A percentile compares a stretch with the other conserved stretches of the same genome.
Conservation (phyloP, 2,113 vertebrate species). For the Phyllopteryx taeniolatus region DNA sequence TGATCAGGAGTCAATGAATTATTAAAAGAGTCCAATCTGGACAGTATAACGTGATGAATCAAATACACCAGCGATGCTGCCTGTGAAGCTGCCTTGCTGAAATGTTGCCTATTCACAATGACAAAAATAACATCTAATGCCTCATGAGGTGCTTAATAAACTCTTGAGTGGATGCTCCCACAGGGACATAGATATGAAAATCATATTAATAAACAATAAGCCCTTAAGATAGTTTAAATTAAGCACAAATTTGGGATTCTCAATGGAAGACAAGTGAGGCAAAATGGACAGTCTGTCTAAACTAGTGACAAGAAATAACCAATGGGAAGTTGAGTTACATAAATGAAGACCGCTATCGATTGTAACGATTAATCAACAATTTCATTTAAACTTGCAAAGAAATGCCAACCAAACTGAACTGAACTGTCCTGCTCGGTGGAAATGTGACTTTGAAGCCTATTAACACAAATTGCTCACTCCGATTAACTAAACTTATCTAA, state of each 20-base stretch:
- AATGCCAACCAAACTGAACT: too few species aligned
- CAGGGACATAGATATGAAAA: constrained; percentile 6
- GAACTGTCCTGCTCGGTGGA: too few species aligned
- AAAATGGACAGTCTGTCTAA: too few species aligned
- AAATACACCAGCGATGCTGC: constrained; percentile 33
- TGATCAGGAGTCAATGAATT: constrained; percentile 66
- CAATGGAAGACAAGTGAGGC: neutral
- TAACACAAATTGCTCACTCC: too few species aligned
- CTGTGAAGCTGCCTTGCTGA: constrained; percentile 21
- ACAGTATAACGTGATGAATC: constrained; percentile 47
- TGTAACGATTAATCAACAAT: too few species aligned
- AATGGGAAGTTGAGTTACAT: too few species aligned
- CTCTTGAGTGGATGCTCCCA: neutral
- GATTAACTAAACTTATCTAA: too few species aligned
- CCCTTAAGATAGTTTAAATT: constrained; percentile 23
- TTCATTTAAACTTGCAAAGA: too few species aligned
- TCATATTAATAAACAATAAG: constrained; percentile 39
- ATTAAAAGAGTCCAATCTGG: constrained; percentile 57
- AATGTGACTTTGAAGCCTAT: too few species aligned
- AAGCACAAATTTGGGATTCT: constrained; percentile 5
- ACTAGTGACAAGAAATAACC: too few species aligned
- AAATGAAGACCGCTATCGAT: too few species aligned
- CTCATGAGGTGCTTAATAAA: constrained; percentile 22
- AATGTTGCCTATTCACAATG: constrained; percentile 9
- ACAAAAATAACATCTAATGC: neutral